phyloP scores from a whole-genome alignment of 2,797 vertebrate genomes.

The Notolepis coatsorum region DNA sequence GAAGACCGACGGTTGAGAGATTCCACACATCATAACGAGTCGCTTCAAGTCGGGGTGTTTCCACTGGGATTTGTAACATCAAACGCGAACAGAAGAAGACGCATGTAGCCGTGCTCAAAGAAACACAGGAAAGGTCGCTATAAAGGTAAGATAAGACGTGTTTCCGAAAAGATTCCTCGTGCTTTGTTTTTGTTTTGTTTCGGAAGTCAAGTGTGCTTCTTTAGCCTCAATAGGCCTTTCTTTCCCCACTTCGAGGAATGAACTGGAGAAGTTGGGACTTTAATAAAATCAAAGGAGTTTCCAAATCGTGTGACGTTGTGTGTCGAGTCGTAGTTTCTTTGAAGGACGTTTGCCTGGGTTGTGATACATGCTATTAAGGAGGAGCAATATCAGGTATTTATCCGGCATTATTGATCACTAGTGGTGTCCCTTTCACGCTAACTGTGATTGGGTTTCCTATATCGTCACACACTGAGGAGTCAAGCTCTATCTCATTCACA shows the following conservation, averaged over 20 bases:
- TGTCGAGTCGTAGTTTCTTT: neutral
- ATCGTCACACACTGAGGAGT: no score
- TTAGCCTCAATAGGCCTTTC: no score
- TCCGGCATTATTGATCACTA: neutral
- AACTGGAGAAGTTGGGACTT: neutral
- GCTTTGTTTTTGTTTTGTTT: neutral
- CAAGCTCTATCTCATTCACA: no score
- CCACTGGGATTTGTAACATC: constrained; percentile 44
- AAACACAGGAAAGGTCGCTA: constrained; percentile 57
- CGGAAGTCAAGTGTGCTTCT: constrained; percentile 35
- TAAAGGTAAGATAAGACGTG: constrained; percentile 75
- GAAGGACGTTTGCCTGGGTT: neutral
- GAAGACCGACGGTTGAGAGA: constrained; percentile 68
- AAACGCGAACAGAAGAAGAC: constrained; percentile 57
- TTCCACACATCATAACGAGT: constrained; percentile 35
- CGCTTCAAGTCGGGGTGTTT: constrained; percentile 19
- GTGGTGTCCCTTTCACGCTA: no score
- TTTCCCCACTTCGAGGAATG: neutral
- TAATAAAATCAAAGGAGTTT: constrained; percentile 12
- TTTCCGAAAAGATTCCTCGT: neutral
- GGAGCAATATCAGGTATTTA: neutral
- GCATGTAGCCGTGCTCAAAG: constrained; percentile 77
- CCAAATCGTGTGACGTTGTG: neutral
- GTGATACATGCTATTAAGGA: neutral
- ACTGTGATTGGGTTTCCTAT: neutral